Conservation (phyloP, 2,888 invertebrate genomes). For the Orthosia gothica region DNA sequence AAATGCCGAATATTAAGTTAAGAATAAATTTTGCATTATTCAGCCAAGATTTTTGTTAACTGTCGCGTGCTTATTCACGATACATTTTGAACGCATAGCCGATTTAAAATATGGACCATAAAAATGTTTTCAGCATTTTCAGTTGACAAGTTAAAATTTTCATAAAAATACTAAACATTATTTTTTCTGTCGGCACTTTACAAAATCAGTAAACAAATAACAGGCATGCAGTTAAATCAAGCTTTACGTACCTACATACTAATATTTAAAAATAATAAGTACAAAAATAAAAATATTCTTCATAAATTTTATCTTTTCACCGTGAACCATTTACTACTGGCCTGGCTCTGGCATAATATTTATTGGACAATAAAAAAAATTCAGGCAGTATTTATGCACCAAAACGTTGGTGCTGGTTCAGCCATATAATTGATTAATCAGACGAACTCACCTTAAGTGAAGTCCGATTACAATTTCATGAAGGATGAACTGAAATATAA, state of each 20-base stretch:
- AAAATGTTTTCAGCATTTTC: conserved; percentile 25
- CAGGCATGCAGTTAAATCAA: not conserved
- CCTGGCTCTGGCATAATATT: conserved; percentile 30
- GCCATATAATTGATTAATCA: not conserved
- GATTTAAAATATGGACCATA: conserved; percentile 10
- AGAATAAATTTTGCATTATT: too few species aligned
- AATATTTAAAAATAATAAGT: not conserved
- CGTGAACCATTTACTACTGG: conserved; percentile 28
- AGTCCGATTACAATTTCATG: too few species aligned
- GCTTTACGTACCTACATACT: not conserved
- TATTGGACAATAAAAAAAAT: conserved; percentile 35
- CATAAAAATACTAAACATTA: not conserved
- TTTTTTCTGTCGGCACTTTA: not conserved
- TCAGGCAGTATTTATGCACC: conserved; percentile 20
- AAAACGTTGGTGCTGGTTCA: not conserved
- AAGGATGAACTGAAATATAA: too few species aligned
- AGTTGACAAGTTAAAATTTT: not conserved
- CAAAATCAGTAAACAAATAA: not conserved
- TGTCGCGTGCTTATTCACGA: conserved; percentile 1
- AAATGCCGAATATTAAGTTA: too few species aligned
- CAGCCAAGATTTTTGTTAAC: too few species aligned
- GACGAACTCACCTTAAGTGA: too few species aligned
- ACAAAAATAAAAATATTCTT: not conserved
- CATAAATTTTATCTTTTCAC: conserved; percentile 23
- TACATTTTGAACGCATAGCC: conserved; percentile 21